These are phyloP conservation scores for Melanotaenia parkinsoni DNA, from an alignment of 2,797 vertebrate species.

Conservation along the genomic window DNA sequence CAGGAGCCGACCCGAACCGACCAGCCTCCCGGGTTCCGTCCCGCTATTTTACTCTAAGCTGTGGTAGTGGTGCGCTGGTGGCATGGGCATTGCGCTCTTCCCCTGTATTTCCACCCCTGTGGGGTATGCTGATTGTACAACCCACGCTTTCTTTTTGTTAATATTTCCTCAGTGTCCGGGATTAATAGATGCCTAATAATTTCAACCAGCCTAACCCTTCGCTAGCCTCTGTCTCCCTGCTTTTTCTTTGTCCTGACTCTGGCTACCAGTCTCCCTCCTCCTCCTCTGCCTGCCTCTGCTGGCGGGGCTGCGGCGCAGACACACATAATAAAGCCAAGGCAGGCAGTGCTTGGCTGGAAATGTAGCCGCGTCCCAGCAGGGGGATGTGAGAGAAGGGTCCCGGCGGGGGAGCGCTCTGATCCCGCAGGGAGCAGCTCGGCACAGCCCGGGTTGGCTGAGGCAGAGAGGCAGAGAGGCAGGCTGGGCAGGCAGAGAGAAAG, in stretches of 20 bases:
- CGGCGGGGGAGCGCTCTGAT: slow-evolving; percentile 99
- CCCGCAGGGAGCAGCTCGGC: slow-evolving; percentile 99
- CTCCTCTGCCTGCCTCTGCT: slow-evolving; percentile 97
- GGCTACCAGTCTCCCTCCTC: slow-evolving; percentile 90
- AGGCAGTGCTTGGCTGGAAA: slow-evolving; percentile 96
- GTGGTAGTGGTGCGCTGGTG: slow-evolving; percentile 66
- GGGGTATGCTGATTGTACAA: slow-evolving; percentile 69
- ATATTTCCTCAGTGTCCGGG: slow-evolving; percentile 59
- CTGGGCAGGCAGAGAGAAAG: slow-evolving; percentile 72
- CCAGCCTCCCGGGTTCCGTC: slow-evolving; percentile 86
- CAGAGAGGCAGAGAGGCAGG: slow-evolving; percentile 82
- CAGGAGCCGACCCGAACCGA: slow-evolving; percentile 66
- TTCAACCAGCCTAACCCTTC: slow-evolving; percentile 76
- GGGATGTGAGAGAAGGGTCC: slow-evolving; percentile 99
- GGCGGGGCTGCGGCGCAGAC: slow-evolving; percentile 99
- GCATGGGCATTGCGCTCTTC: slow-evolving; percentile 73
- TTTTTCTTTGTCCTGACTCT: slow-evolving; percentile 99
- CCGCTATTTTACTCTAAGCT: slow-evolving; percentile 79
- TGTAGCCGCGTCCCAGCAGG: slow-evolving; percentile 99
- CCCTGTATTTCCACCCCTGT: slow-evolving; percentile 81
- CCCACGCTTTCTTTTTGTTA: slow-evolving; percentile 70
- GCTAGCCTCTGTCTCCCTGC: slow-evolving; percentile 94
- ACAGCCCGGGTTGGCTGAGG: slow-evolving; percentile 93
- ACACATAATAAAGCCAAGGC: slow-evolving; percentile 99
- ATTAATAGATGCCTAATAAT: slow-evolving; percentile 65